Base-by-base conservation (phyloP, 1,140 invertebrate genomes). In the Trichogramma pretiosum region DNA sequence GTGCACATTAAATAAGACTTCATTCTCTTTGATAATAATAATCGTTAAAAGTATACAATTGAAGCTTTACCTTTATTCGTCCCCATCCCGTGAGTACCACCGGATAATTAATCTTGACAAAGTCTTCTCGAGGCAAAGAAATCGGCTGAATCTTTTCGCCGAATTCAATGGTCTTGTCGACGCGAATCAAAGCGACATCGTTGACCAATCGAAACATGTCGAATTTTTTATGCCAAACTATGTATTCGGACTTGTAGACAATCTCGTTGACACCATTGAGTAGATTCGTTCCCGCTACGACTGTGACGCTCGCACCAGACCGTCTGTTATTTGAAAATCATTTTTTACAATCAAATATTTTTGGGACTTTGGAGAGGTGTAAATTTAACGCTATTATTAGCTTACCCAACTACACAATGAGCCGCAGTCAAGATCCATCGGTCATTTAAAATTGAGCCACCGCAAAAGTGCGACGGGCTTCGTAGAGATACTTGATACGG, bases 401-500 rank as follows among this genome's bases (percentile, higher is more conserved):
- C 24, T 28, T 30, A 41, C 39, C 23, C 34, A 10, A 13, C 13
- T 1, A 46, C 0, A 17, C 75, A 77, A 47, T 77, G 75, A 11
- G 73, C 73, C 9, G 75, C 74, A 1, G 74, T 75, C 3, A 76
- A 50, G n/a, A 75, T 60, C 54, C 56, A 74, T 50, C 60, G 57
- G 1, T 50, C 42, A 11, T 63, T 66, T 16, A 76, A 56, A 1
- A 77, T 65, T 2, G 73, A 70, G 3, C 69, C 74, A 0, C 74
- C 74, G 43, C 75, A 77, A 44, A 54, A 56, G 26, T 67, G 64
- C 0, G 47, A 53, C 0, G 21, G n/a, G 3, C 45, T 48, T 11
- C 61, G 43, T 16, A 69, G 36, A 10, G 66, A 67, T 8, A 69
- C 52, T 52, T 70, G 67, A 42, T 69, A 65, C 3, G 70, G 69